Conservation (phyloP, 2,113 vertebrate genomes). For the Trichechus manatus region DNA sequence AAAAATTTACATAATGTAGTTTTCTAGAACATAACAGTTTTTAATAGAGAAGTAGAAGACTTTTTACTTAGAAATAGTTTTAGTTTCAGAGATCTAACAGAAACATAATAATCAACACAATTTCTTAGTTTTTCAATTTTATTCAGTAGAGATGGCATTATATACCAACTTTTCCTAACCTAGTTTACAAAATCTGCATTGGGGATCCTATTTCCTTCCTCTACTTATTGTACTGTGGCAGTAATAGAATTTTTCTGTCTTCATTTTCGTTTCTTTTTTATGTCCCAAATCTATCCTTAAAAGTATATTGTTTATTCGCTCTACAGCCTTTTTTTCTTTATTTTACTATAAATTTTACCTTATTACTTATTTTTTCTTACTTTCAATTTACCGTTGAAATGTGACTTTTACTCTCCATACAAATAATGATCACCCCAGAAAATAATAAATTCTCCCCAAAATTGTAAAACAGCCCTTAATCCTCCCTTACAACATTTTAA, state of each 20-base stretch:
- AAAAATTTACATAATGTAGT: neutral
- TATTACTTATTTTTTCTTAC: neutral
- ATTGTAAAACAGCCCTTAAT: no score
- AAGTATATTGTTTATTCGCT: neutral
- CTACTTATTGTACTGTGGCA: neutral
- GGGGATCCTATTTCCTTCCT: neutral
- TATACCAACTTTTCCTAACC: no score
- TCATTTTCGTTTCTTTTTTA: neutral
- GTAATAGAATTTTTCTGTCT: neutral
- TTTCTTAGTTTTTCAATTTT: neutral
- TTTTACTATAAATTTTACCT: neutral
- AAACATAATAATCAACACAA: neutral
- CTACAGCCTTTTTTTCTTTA: neutral
- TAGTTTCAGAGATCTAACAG: neutral
- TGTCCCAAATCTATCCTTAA: neutral
- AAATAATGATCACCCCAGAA: neutral
- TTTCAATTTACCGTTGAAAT: neutral
- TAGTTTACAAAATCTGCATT: neutral
- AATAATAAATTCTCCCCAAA: neutral
- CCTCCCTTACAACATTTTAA: neutral
- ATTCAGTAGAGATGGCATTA: neutral
- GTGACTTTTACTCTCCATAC: neutral
- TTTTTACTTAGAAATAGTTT: neutral
- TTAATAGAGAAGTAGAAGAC: neutral
- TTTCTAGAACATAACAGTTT: neutral